Conservation (phyloP, 2,888 invertebrate genomes). For the Periphyllus acericola region DNA sequence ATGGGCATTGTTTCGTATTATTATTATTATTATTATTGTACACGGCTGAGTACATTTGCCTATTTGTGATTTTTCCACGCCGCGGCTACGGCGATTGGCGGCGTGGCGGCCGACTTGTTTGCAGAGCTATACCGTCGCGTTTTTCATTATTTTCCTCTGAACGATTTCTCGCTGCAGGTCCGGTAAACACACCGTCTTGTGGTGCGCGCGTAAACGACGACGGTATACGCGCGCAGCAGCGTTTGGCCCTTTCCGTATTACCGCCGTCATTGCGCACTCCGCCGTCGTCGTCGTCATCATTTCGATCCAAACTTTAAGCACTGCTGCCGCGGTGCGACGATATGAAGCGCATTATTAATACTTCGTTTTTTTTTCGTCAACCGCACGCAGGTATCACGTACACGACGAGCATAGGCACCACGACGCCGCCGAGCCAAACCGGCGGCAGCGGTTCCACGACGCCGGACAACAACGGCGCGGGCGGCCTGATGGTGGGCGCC, state of each 20-base stretch:
- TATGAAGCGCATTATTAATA: too few relatives aligned
- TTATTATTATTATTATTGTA: not conserved
- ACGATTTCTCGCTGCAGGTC: not conserved
- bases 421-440: constrained; percentile 44
- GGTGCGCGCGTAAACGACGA: not conserved
- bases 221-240: not conserved
- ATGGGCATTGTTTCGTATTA: constrained; percentile 42
- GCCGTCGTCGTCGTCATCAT: not conserved
- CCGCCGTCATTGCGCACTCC: too few relatives aligned
- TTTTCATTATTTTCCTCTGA: not conserved
- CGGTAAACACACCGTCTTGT: not conserved
- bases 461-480: constrained; percentile 30
- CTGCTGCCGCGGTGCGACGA: too few relatives aligned
- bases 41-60: constrained; percentile 31
- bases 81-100: not conserved
- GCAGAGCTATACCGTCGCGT: not conserved
- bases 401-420: constrained; percentile 28
- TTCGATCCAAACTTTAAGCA: not conserved
- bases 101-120: not conserved
- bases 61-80: constrained; percentile 35
- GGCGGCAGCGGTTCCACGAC: constrained; percentile 46
- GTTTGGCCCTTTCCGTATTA: too few relatives aligned
- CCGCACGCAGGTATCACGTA: constrained; percentile 19
- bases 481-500: constrained; percentile 28
- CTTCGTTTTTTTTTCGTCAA: not conserved